Percentiles rank a stretch among this genome's conserved stretches.
Evolutionary conservation across 2,888 invertebrate species (phyloP).

Genomic region (Scotopteryx bipunctaria): DNA sequence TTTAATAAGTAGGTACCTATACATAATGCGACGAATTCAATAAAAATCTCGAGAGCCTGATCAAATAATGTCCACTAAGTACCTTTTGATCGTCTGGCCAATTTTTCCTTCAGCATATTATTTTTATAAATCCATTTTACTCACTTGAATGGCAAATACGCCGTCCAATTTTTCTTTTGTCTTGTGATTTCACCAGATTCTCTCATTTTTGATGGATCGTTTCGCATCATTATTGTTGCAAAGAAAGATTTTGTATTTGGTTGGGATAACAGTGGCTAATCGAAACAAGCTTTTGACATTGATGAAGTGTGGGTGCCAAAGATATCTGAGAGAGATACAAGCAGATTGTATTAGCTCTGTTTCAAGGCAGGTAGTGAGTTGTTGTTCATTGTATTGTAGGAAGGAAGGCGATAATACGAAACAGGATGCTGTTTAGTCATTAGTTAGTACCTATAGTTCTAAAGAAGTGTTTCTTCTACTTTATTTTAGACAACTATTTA

Average conservation of each 20-base stretch:
- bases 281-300: slow-evolving; percentile 30
- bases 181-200: slow-evolving; percentile 36
- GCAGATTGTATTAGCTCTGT: slow-evolving; percentile 11
- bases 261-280: slow-evolving; percentile 38
- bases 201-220: slow-evolving; percentile 49
- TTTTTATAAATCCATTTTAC: slow-evolving; percentile 30
- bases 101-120: slow-evolving; percentile 24
- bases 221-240: slow-evolving; percentile 44
- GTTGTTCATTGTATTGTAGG: background rate
- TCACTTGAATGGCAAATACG: slow-evolving; percentile 34
- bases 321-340: slow-evolving; percentile 5
- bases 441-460: background rate
- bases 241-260: slow-evolving; percentile 39
- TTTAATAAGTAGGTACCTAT: too few species aligned
- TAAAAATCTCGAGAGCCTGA: too few species aligned
- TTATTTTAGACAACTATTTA: too few species aligned
- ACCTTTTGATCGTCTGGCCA: slow-evolving; percentile 10
- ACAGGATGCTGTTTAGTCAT: background rate
- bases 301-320: slow-evolving; percentile 18
- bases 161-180: slow-evolving; percentile 30
- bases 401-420: background rate
- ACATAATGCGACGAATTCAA: too few species aligned
- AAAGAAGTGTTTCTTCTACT: too few species aligned
- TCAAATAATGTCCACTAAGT: slow-evolving; percentile 1
- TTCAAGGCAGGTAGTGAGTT: slow-evolving; percentile 6